A percentile compares a stretch with the other conserved stretches of the same genome.
These are phyloP conservation scores for Eupithecia inturbata DNA, from an alignment of 2,888 invertebrate species.

Conservation along the genomic window DNA sequence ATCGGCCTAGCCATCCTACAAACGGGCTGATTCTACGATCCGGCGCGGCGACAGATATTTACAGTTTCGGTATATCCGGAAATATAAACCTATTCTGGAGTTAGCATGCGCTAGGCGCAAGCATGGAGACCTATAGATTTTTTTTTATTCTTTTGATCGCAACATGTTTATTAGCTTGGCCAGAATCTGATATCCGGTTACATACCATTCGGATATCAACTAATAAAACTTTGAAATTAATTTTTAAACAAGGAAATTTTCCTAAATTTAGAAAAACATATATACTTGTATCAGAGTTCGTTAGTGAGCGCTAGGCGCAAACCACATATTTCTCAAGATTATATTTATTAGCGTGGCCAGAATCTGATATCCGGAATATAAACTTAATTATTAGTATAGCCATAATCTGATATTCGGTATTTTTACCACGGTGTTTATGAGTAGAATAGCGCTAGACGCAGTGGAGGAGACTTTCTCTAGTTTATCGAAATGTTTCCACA, in stretches of 20 bases:
- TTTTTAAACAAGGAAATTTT: too few relatives aligned
- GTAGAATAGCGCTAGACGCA: slow-evolving; percentile 55
- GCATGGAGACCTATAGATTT: not conserved
- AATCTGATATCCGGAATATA: slow-evolving; percentile 90
- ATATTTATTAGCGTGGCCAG: not conserved
- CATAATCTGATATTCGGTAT: too few relatives aligned
- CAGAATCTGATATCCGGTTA: not conserved
- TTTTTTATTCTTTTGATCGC: not conserved
- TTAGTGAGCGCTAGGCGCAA: too few relatives aligned
- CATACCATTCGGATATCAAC: too few relatives aligned
- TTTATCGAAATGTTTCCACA: not conserved
- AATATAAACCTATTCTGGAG: not conserved
- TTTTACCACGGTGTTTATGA: slow-evolving; percentile 51
- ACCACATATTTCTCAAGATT: too few relatives aligned
- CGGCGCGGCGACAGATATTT: not conserved
- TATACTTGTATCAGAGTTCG: too few relatives aligned
- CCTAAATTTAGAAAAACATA: not conserved
- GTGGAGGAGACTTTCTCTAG: not conserved
- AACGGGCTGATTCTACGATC: too few relatives aligned
- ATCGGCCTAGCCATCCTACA: too few relatives aligned
- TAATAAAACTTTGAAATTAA: too few relatives aligned
- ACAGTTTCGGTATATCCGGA: not conserved
- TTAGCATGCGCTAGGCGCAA: not conserved
- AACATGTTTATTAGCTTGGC: not conserved
- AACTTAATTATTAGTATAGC: too few relatives aligned